A percentile compares a stretch with the other conserved stretches of the same genome.
These are phyloP conservation scores for Pseudachorutes palmiensis DNA, from an alignment of 1,140 invertebrate species.

Conservation along the genomic window DNA sequence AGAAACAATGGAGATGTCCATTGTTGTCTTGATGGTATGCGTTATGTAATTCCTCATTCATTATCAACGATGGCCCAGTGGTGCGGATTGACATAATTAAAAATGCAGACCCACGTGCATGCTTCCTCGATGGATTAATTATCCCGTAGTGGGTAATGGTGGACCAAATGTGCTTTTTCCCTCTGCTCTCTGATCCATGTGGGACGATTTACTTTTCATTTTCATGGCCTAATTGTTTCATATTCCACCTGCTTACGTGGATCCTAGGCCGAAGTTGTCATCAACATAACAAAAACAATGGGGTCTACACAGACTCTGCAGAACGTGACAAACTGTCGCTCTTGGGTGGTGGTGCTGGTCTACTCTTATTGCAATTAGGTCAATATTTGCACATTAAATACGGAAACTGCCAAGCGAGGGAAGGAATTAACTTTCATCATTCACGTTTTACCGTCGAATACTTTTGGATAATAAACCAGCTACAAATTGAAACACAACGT, in stretches of 20 bases:
- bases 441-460: too few species aligned
- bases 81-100: neutral
- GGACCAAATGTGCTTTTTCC: too few species aligned
- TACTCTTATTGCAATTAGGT: neutral
- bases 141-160: too few species aligned
- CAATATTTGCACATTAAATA: neutral
- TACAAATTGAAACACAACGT: too few species aligned
- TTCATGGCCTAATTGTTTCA: slow-evolving; percentile 18
- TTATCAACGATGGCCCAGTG: neutral
- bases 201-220: slow-evolving; percentile 18
- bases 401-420: neutral
- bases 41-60: neutral
- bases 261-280: neutral
- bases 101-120: slow-evolving; percentile 9
- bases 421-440: too few species aligned
- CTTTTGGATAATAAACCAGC: too few species aligned
- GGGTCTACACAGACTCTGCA: neutral
- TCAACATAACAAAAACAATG: neutral
- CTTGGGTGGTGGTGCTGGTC: neutral
- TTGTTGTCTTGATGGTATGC: too few species aligned
- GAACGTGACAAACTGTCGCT: neutral
- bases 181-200: neutral
- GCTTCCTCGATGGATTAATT: neutral
- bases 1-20: too few species aligned
- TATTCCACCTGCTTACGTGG: neutral